Evolutionary conservation across 2,888 invertebrate genomes (phyloP).

Genomic region (Idaea biselata): DNA sequence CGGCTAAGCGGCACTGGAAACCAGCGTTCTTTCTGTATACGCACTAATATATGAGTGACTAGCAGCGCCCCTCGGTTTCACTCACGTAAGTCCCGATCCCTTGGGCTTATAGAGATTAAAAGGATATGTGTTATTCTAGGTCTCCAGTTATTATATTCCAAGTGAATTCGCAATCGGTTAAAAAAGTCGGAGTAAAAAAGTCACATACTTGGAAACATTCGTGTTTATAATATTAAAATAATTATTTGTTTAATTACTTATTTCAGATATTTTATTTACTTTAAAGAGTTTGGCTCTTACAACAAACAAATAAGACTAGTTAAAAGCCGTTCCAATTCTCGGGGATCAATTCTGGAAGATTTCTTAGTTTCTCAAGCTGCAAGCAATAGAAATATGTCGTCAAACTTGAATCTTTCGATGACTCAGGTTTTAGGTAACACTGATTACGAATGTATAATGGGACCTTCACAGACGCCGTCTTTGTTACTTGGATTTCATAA

Average conservation of each 20-base stretch:
- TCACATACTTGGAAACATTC: too few relatives aligned
- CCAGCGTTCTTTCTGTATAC: too few relatives aligned
- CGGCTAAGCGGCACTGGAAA: too few relatives aligned
- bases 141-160: too few relatives aligned
- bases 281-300: conserved; percentile 77
- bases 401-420: conserved; percentile 53
- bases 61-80: too few relatives aligned
- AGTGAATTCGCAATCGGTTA: too few relatives aligned
- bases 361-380: conserved; percentile 48
- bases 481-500: conserved; percentile 52
- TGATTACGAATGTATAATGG: conserved; percentile 51
- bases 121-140: too few relatives aligned
- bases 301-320: conserved; percentile 71
- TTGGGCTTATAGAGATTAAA: too few relatives aligned
- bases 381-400: conserved; percentile 40
- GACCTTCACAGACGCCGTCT: conserved; percentile 43
- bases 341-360: conserved; percentile 71
- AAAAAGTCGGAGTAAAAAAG: too few relatives aligned
- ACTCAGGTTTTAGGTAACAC: conserved; percentile 47
- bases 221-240: too few relatives aligned
- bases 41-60: too few relatives aligned
- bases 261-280: conserved; percentile 78
- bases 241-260: background rate
- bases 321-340: conserved; percentile 70
- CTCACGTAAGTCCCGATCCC: too few relatives aligned